A percentile compares a stretch with the other conserved stretches of the same genome.
Conservation (phyloP, 1,140 invertebrate species). For the Panulirus ornatus region DNA sequence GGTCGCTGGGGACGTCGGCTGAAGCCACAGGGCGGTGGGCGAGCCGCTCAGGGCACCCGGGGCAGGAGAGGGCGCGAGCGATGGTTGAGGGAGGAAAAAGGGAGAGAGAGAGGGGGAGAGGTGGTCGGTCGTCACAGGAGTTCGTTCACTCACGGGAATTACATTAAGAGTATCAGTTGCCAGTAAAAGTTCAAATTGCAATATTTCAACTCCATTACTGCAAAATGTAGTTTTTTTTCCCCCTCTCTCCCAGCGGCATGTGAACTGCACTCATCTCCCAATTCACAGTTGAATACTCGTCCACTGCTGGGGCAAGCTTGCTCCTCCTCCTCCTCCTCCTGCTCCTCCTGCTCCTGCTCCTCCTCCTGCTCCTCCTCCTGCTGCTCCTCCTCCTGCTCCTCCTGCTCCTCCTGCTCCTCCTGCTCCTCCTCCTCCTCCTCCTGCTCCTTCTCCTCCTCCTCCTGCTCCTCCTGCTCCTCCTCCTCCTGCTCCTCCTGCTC, state of each 20-base stretch:
- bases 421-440: background rate
- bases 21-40: background rate
- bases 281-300: constrained; percentile 48
- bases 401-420: no score
- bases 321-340: no score
- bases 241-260: constrained; percentile 37
- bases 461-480: no score
- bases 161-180: constrained; percentile 64
- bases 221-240: constrained; percentile 69
- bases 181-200: constrained; percentile 71
- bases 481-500: background rate
- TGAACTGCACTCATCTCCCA: constrained; percentile 60
- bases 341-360: no score
- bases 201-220: constrained; percentile 71
- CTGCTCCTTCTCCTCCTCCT: background rate
- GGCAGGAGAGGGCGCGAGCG: background rate
- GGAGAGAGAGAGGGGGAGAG: no score
- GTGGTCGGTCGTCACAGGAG: constrained; percentile 19
- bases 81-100: background rate
- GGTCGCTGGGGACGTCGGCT: no score
- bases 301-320: constrained; percentile 11
- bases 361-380: no score
- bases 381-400: constrained; percentile 19
- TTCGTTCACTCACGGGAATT: constrained; percentile 63
- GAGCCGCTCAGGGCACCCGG: background rate